A percentile compares a stretch with the other conserved stretches of the same genome.
Conservation (phyloP, 2,888 invertebrate genomes). For the Melolontha melolontha region DNA sequence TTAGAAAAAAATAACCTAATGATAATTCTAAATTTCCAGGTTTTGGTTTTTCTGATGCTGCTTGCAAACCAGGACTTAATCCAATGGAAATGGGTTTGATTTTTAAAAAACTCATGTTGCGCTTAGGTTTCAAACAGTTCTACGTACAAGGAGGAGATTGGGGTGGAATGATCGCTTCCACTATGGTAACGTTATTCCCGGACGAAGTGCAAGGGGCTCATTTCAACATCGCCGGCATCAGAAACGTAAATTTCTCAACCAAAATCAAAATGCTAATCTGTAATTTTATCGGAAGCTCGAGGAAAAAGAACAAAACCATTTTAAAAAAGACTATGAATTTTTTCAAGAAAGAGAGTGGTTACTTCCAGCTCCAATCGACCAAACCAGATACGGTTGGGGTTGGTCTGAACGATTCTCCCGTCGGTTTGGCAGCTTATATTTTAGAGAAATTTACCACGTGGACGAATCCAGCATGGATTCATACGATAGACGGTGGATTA, state of each 20-base stretch:
- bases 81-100: constrained; percentile 70
- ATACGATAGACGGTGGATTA: constrained; percentile 74
- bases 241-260: constrained; percentile 34
- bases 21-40: constrained; percentile 49
- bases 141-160: constrained; percentile 86
- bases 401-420: constrained; percentile 78
- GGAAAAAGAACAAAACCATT: constrained; percentile 59
- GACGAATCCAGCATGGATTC: constrained; percentile 69
- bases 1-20: no score
- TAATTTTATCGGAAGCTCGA: constrained; percentile 61
- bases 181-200: constrained; percentile 75
- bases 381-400: constrained; percentile 88
- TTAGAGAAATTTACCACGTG: constrained; percentile 86
- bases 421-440: constrained; percentile 86
- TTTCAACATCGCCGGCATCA: constrained; percentile 52
- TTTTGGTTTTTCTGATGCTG: constrained; percentile 68
- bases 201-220: constrained; percentile 70
- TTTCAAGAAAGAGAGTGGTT: constrained; percentile 67
- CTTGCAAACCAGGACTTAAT: constrained; percentile 73
- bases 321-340: constrained; percentile 55
- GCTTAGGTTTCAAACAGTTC: constrained; percentile 75
- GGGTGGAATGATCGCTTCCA: constrained; percentile 76
- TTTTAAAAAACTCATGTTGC: constrained; percentile 76
- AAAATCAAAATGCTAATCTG: constrained; percentile 46
- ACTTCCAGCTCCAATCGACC: constrained; percentile 84